Evolutionary conservation across 2,797 vertebrate species (phyloP), one percentile per base, ranked within the genome.

Genomic region (Tokudaia tokunoshimensis): DNA sequence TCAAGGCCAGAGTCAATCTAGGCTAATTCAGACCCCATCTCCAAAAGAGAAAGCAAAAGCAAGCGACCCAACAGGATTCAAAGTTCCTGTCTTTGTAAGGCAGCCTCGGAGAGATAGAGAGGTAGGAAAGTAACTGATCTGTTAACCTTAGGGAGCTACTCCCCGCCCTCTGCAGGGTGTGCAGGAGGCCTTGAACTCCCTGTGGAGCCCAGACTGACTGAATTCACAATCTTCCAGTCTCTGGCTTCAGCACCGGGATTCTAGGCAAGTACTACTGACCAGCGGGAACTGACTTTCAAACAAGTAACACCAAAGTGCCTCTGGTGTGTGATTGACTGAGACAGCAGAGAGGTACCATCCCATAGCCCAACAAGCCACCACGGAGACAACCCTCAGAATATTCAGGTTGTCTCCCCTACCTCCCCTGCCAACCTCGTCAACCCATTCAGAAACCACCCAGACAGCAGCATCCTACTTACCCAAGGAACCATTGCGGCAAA

Each of bases 401-500:
- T 1, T 63, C 44, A 26, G 34, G 57, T 41, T 70, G 20, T 14
- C 24, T 7, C 50, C 75, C 12, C 80, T 31, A 41, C 20, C 41
- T 15, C 34, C 63, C 41, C 37, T 10, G n/a, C n/a, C 79, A 65
- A 3, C 10, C 83, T 17, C 5, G 41, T 41, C 29, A 14, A 22
- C 17, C 76, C 78, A 72, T 44, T 55, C 67, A 22, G 65, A 55
- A 94, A 93, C 29, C 24, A 47, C 29, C 50, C 80, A 1, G 3
- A 88, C 14, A 85, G 22, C 6, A 0, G 22, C 6, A 0, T 82
- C 15, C 92, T 37, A 84, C 99, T 99, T 98, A 99, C 99, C 98
- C 98, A 99, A 81, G 59, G 99, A 99, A 1, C 99, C 97, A 90
- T 99, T 99, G 19, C 97, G 98, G 96, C 99, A 99, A 85, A 99